phyloP scores from a whole-genome alignment of 2,888 invertebrate genomes.

The Ecliptopera silaceata region DNA sequence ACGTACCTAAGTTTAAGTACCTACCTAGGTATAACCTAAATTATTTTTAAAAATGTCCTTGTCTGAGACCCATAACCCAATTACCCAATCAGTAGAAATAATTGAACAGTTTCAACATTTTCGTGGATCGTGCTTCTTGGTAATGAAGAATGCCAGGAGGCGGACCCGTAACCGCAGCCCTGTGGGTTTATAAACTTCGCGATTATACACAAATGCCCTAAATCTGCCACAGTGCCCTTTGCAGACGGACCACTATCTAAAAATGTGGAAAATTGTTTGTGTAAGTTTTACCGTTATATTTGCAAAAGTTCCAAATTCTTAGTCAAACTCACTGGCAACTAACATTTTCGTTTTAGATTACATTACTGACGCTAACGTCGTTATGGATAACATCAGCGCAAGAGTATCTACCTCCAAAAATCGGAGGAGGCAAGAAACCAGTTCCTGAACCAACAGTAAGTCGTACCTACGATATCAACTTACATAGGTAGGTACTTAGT shows the following conservation, averaged over 20 bases:
- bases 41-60: neutral
- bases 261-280: conserved; percentile 67
- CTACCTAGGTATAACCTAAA: neutral
- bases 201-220: conserved; percentile 45
- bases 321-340: neutral
- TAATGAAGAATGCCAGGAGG: conserved; percentile 66
- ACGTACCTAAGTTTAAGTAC: neutral
- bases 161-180: conserved; percentile 59
- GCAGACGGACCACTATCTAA: conserved; percentile 38
- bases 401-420: conserved; percentile 81
- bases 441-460: conserved; percentile 62
- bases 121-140: conserved; percentile 61
- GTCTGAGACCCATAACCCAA: conserved; percentile 12
- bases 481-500: neutral
- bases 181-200: conserved; percentile 60
- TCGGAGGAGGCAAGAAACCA: conserved; percentile 61
- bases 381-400: conserved; percentile 66
- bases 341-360: conserved; percentile 45
- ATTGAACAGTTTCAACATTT: conserved; percentile 58
- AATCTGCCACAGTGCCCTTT: conserved; percentile 44
- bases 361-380: conserved; percentile 60
- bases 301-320: neutral
- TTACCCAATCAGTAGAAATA: conserved; percentile 25
- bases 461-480: neutral
- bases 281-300: conserved; percentile 49